Evolutionary conservation across 1,140 invertebrate genomes (phyloP).

Genomic region (Sitobion miscanthi): DNA sequence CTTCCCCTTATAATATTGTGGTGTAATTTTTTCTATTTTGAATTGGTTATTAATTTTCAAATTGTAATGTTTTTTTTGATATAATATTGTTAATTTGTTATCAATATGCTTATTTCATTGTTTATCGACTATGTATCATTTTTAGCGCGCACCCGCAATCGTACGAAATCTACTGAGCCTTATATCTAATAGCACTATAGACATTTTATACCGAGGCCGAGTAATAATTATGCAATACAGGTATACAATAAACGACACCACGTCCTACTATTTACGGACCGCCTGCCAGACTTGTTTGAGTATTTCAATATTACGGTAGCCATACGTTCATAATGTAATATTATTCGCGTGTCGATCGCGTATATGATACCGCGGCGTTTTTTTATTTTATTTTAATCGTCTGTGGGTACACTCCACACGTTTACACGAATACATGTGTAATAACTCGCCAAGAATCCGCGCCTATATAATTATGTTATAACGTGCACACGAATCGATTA

Average conservation of each 20-base stretch:
- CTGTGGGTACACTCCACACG: background rate
- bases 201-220: slow-evolving; percentile 2
- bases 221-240: background rate
- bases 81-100: background rate
- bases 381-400: background rate
- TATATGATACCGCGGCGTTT: background rate
- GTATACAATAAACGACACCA: background rate
- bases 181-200: background rate
- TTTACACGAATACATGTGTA: background rate
- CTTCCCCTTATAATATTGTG: background rate
- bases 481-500: background rate
- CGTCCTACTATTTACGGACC: background rate
- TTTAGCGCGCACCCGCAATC: no score
- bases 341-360: background rate
- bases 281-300: background rate
- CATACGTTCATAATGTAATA: background rate
- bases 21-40: background rate
- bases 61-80: no score
- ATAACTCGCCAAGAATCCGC: background rate
- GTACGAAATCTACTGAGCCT: background rate
- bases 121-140: background rate
- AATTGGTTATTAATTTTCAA: background rate
- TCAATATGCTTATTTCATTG: background rate
- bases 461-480: background rate
- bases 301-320: background rate